phyloP scores from a whole-genome alignment of 2,888 invertebrate species.

The Synanthedon andrenaeformis region DNA sequence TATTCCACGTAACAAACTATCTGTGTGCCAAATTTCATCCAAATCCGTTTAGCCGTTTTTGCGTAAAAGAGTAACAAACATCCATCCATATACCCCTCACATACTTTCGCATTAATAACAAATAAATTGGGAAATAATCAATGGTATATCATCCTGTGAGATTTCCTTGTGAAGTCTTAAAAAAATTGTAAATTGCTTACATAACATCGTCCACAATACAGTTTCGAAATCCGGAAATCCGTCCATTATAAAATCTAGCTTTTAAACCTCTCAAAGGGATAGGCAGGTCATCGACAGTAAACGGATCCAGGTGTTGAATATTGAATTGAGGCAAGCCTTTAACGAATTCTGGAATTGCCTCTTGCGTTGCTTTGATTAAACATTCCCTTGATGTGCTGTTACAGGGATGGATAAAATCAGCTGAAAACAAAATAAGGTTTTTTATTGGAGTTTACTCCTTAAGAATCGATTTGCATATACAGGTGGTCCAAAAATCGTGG shows the following conservation, averaged over 20 bases:
- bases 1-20: no score
- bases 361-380: conserved; percentile 41
- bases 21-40: no score
- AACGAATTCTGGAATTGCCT: conserved; percentile 50
- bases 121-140: no score
- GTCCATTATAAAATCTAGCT: conserved; percentile 52
- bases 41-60: no score
- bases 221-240: conserved; percentile 48
- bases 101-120: no score
- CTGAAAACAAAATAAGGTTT: conserved; percentile 23
- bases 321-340: conserved; percentile 44
- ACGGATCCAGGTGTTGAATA: conserved; percentile 42
- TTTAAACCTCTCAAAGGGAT: conserved; percentile 47
- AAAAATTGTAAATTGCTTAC: conserved; percentile 27
- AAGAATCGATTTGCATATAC: no score
- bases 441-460: no score
- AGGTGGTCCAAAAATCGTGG: no score
- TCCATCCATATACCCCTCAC: no score
- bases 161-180: no score
- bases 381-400: conserved; percentile 40
- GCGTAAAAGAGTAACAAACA: no score
- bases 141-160: no score
- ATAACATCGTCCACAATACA: conserved; percentile 48
- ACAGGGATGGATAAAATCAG: conserved; percentile 54
- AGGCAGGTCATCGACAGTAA: conserved; percentile 44